A percentile compares a stretch with the other conserved stretches of the same genome.
These are phyloP conservation scores for Melinaea menophilus DNA, from an alignment of 2,888 invertebrate species.

Conservation along the genomic window DNA sequence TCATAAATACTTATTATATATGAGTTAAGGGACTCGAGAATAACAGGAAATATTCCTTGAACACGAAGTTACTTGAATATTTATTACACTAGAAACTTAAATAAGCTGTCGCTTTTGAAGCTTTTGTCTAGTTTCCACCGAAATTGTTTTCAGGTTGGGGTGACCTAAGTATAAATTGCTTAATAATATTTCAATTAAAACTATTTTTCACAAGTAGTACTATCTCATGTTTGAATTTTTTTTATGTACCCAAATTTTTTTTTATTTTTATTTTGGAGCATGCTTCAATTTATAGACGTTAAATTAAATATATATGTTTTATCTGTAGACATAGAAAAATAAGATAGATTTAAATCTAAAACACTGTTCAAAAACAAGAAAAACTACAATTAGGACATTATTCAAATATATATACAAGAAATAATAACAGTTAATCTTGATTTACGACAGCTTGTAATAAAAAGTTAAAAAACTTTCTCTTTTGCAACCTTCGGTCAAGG, in stretches of 20 bases:
- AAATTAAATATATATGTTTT: too few relatives aligned
- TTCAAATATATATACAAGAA: not conserved
- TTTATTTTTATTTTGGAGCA: too few relatives aligned
- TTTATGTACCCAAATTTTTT: too few relatives aligned
- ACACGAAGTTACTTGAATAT: not conserved
- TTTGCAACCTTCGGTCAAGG: not conserved
- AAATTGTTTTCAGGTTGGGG: not conserved
- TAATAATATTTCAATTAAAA: too few relatives aligned
- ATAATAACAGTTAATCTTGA: not conserved
- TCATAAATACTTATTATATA: not conserved
- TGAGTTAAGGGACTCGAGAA: not conserved
- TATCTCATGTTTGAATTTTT: too few relatives aligned
- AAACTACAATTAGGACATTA: not conserved
- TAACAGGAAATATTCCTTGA: not conserved
- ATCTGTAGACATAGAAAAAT: too few relatives aligned
- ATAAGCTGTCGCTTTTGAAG: not conserved
- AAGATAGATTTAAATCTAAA: too few relatives aligned
- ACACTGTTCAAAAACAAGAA: too few relatives aligned
- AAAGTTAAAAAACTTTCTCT: conserved; percentile 4
- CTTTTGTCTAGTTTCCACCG: not conserved
- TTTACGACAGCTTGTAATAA: not conserved
- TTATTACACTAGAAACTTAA: not conserved
- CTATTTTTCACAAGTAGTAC: too few relatives aligned
- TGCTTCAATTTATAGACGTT: too few relatives aligned
- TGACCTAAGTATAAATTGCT: too few relatives aligned